Base-by-base conservation (phyloP, 2,888 invertebrate species). In the Celastrina argiolus region DNA sequence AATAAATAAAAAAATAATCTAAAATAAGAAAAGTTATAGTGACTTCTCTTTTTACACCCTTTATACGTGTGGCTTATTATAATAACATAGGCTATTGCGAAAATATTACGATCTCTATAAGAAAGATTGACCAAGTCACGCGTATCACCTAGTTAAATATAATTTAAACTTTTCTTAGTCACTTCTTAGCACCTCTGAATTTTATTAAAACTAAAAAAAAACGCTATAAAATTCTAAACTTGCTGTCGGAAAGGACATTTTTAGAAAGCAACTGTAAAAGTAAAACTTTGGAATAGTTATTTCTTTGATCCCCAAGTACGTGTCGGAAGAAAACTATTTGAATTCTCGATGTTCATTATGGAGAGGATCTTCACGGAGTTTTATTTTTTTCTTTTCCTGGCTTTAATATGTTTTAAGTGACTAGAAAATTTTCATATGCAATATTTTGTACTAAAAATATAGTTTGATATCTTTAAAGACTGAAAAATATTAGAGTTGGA, bases 281-380 rank as follows among this genome's bases (percentile, higher is more conserved):
- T 34, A 34, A 22, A 59, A 31, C 31, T 59, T 31, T 16, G 59
- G 16, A 59, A 59, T 59, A 59, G 59, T 59, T 59, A 59, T 59
- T 59, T 31, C 59, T 59, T 59, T 34, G 59, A 31, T 59, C 31
- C 34, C 31, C 16, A 59, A 59, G 31, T 59, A 34, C 31, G 59
- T 59, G 34, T 59, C 16, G 16, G 59, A 16, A 59, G 31, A 59
- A 59, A 59, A 59, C 59, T 59, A 34, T 16, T 59, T 31, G 31
- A 16, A 31, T 31, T 31, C 31, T 59, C 28, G 10, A n/a, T 34
- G 34, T 31, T 16, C 59, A 51, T 51, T 51, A 51, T 12, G 22
- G 22, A 51, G 45, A 45, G 22, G 45, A 51, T 51, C 51, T 22
- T 51, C 51, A 14, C 22, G 51, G 51, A 51, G 12, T 26, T 22